These are phyloP conservation scores for Stenoptilia bipunctidactyla DNA, from an alignment of 2,888 invertebrate species.

Conservation along the genomic window DNA sequence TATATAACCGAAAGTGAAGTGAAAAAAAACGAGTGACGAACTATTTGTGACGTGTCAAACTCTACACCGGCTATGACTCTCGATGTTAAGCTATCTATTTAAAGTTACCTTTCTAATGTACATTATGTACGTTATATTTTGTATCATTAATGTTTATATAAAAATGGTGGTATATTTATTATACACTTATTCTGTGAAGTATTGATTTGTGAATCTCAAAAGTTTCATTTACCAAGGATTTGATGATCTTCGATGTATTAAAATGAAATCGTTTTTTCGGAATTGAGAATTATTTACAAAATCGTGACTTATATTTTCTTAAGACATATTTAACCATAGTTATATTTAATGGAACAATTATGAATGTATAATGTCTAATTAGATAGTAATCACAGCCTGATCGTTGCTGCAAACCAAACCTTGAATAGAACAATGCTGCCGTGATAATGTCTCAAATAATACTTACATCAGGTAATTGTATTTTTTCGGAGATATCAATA, in stretches of 20 bases:
- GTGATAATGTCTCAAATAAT: too few relatives aligned
- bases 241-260: constrained; percentile 23
- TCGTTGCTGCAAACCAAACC: too few relatives aligned
- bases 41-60: constrained; percentile 16
- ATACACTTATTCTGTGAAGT: constrained; percentile 15
- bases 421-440: too few relatives aligned
- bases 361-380: constrained; percentile 25
- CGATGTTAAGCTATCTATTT: constrained; percentile 34
- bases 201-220: constrained; percentile 27
- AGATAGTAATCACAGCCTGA: constrained; percentile 1
- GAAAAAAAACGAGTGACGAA: too few relatives aligned
- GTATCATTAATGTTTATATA: constrained; percentile 31
- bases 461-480: too few relatives aligned
- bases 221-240: constrained; percentile 20
- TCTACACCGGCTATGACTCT: constrained; percentile 33
- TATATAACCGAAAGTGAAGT: constrained; percentile 23
- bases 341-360: constrained; percentile 24
- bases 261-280: constrained; percentile 33
- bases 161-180: constrained; percentile 7
- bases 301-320: constrained; percentile 50
- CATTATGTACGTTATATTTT: constrained; percentile 40
- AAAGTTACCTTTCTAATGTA: constrained; percentile 43
- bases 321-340: constrained; percentile 37
- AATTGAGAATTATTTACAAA: constrained; percentile 51
- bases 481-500: too few relatives aligned